Evolutionary conservation across 2,888 invertebrate species (phyloP).

Genomic region (Elegia similella): DNA sequence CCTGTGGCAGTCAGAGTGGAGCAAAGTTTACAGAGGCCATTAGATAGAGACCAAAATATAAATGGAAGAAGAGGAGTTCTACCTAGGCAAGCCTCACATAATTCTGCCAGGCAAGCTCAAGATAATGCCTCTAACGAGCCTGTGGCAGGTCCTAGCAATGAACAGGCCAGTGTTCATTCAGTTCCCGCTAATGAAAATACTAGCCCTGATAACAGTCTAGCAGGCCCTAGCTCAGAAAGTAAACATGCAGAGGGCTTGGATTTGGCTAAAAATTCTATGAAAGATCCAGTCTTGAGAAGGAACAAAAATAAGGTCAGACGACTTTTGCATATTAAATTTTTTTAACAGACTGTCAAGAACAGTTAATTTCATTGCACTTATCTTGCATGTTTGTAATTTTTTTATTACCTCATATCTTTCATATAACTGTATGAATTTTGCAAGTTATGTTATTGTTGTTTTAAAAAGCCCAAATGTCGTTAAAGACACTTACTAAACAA

Average conservation of each 20-base stretch:
- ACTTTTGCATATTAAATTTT: not conserved
- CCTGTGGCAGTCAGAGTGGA: conserved; percentile 74
- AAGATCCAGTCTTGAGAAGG: conserved; percentile 43
- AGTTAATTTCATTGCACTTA: too few relatives aligned
- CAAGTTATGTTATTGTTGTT: too few relatives aligned
- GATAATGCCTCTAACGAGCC: conserved; percentile 53
- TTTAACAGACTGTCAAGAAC: too few relatives aligned
- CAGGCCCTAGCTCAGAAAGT: conserved; percentile 45
- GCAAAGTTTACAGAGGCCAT: conserved; percentile 71
- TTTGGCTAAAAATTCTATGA: conserved; percentile 39
- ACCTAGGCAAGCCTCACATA: conserved; percentile 52
- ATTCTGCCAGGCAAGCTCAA: conserved; percentile 44
- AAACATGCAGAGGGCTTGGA: conserved; percentile 48
- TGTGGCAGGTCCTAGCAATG: conserved; percentile 72
- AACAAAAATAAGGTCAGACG: conserved; percentile 5
- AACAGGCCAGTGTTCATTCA: conserved; percentile 36
- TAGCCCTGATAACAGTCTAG: conserved; percentile 35
- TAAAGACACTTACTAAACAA: too few relatives aligned
- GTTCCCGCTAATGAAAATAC: conserved; percentile 43
- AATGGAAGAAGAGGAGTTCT: conserved; percentile 86
- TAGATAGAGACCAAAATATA: conserved; percentile 87
- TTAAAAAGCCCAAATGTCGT: too few relatives aligned
- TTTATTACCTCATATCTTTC: too few relatives aligned
- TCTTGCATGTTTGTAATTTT: too few relatives aligned
- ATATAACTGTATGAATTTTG: too few relatives aligned